Evolutionary conservation across 2,113 vertebrate species (phyloP).

Genomic region (Hydropotes inermis): DNA sequence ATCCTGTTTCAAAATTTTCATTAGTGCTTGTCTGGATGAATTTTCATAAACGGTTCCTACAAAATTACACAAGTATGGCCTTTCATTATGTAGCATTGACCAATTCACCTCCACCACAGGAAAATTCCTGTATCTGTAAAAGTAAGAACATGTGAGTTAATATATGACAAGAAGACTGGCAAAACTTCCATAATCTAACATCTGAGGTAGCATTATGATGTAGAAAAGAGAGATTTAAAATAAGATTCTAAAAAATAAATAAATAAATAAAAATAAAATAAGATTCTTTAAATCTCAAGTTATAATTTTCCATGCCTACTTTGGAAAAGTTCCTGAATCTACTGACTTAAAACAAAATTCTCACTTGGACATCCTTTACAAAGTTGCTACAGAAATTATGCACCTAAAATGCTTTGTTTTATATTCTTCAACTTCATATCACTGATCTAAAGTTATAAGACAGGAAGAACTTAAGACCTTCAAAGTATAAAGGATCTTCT

Average conservation of each 20-base stretch:
- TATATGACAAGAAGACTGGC: neutral
- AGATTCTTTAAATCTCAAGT: neutral
- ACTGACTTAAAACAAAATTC: neutral
- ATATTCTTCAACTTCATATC: neutral
- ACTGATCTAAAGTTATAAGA: neutral
- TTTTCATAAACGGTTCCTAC: conserved; percentile 96
- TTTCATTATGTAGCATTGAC: conserved; percentile 88
- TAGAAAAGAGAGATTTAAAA: neutral
- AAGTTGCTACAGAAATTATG: neutral
- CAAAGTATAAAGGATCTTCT: neutral
- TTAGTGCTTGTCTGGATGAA: conserved; percentile 92
- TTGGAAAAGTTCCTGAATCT: neutral
- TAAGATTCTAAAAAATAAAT: neutral
- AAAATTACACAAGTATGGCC: conserved; percentile 94
- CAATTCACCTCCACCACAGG: conserved; percentile 89
- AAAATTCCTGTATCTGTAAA: conserved; percentile 93
- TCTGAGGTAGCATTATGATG: neutral
- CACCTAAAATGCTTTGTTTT: neutral
- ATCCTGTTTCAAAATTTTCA: conserved; percentile 88
- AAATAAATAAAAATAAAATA: neutral
- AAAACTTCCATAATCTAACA: neutral
- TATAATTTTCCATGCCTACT: neutral
- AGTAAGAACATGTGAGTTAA: conserved; percentile 42
- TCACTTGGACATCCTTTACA: neutral
- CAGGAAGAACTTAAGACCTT: neutral